Percentiles rank a stretch among this genome's conserved stretches.
These are phyloP conservation scores for Psittacula derbiana DNA, from an alignment of 2,797 vertebrate genomes.

Conservation along the genomic window DNA sequence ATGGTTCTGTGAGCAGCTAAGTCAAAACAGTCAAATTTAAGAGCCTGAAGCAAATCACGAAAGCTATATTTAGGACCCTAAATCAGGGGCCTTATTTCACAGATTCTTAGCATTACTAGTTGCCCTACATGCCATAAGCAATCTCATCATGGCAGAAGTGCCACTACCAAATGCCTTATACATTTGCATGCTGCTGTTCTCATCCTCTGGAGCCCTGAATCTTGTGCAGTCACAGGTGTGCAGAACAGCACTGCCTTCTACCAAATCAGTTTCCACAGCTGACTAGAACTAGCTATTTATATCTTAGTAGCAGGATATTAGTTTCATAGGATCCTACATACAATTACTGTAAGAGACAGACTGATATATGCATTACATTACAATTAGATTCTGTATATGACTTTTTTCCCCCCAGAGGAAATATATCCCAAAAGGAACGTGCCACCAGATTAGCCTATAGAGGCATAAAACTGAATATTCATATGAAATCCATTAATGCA, in stretches of 20 bases:
- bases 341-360: background rate
- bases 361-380: background rate
- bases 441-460: background rate
- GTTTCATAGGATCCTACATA: background rate
- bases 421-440: background rate
- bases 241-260: background rate
- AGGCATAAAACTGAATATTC: background rate
- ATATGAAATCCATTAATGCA: background rate
- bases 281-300: constrained; percentile 41
- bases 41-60: constrained; percentile 54
- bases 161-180: background rate
- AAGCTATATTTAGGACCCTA: constrained; percentile 54
- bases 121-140: constrained; percentile 47
- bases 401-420: background rate
- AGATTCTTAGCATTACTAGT: constrained; percentile 12
- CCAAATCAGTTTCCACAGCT: background rate
- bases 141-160: constrained; percentile 42
- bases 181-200: background rate
- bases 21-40: constrained; percentile 38
- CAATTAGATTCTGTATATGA: background rate
- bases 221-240: background rate
- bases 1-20: background rate
- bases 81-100: constrained; percentile 39
- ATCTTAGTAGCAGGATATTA: background rate
- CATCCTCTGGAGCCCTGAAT: background rate